Evolutionary conservation across 2,797 vertebrate species (phyloP).

Genomic region (Delichon dasypus): DNA sequence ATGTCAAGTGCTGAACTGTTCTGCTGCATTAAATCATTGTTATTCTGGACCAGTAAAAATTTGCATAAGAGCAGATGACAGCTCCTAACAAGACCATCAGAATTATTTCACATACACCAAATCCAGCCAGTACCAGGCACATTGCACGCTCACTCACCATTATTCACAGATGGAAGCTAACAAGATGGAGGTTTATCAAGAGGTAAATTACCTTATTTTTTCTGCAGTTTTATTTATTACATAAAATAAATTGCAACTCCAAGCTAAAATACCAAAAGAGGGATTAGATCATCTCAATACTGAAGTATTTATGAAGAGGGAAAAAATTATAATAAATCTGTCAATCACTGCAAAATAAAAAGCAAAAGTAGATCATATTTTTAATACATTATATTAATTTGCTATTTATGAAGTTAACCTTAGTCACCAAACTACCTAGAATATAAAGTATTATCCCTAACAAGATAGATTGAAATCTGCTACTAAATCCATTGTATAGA

Average conservation of each 20-base stretch:
- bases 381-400: neutral
- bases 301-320: conserved; percentile 3
- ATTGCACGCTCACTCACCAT: neutral
- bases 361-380: neutral
- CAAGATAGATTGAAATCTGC: neutral
- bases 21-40: conserved; percentile 52
- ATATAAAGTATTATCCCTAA: neutral
- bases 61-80: conserved; percentile 65
- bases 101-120: conserved; percentile 13
- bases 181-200: neutral
- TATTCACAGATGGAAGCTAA: neutral
- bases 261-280: neutral
- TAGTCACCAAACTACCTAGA: neutral
- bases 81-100: conserved; percentile 38
- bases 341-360: conserved; percentile 17
- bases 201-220: neutral
- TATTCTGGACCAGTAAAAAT: conserved; percentile 62
- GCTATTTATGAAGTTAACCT: neutral
- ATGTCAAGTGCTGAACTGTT: conserved; percentile 32
- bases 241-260: neutral
- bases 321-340: conserved; percentile 2
- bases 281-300: neutral
- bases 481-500: neutral
- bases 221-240: conserved; percentile 7
- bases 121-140: neutral